phyloP scores from a whole-genome alignment of 2,797 vertebrate genomes.

The Numenius phaeopus region DNA sequence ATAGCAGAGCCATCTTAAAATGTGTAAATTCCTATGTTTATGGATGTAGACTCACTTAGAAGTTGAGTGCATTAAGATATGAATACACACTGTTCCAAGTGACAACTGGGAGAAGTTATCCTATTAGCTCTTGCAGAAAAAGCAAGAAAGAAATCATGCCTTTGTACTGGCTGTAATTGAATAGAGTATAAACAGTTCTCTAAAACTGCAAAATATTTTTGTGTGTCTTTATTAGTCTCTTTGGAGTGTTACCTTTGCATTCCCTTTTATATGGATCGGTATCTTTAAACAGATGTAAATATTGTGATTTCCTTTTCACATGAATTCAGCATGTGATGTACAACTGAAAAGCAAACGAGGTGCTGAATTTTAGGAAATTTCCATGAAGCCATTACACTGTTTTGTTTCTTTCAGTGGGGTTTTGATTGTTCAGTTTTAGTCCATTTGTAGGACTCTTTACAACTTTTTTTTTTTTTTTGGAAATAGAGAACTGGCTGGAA shows the following conservation, averaged over 20 bases:
- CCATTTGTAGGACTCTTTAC: neutral
- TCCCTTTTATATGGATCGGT: conserved; percentile 65
- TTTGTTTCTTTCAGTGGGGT: neutral
- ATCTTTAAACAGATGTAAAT: conserved; percentile 63
- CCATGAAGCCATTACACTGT: conserved; percentile 1
- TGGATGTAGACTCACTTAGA: conserved; percentile 64
- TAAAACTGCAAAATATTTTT: conserved; percentile 70
- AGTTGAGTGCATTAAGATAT: conserved; percentile 55
- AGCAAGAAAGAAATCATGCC: conserved; percentile 52
- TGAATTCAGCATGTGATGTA: conserved; percentile 54
- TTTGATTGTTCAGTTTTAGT: conserved; percentile 42
- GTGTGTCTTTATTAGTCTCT: conserved; percentile 65
- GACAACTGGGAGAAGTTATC: conserved; percentile 64
- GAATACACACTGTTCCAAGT: conserved; percentile 51
- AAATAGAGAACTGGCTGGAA: neutral
- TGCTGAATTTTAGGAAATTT: conserved; percentile 64
- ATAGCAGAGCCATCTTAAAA: conserved; percentile 54
- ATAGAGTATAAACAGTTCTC: conserved; percentile 46
- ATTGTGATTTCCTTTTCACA: conserved; percentile 66
- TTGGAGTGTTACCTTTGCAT: conserved; percentile 61
- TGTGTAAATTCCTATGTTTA: conserved; percentile 65
- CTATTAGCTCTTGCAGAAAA: conserved; percentile 61
- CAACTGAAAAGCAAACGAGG: conserved; percentile 35
- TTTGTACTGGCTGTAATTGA: conserved; percentile 58
- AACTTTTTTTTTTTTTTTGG: neutral